Percentiles rank a stretch among this genome's conserved stretches.
phyloP scores from a whole-genome alignment of 2,113 vertebrate species.

The Tringa solitaria region DNA sequence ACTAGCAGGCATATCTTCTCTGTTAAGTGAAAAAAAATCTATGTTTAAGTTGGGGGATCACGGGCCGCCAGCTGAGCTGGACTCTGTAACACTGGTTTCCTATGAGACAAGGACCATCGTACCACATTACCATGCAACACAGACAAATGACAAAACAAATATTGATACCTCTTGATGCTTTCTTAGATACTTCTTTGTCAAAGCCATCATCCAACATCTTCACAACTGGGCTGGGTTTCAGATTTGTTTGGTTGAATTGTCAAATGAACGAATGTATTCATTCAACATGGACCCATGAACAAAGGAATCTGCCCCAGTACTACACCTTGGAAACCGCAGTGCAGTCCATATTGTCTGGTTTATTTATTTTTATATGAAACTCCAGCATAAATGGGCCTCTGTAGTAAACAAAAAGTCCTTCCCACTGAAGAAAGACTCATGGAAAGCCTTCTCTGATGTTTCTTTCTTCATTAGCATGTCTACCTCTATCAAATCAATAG shows the following conservation, averaged over 20 bases:
- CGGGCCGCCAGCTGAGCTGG: not conserved
- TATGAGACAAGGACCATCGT: not conserved
- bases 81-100: not conserved
- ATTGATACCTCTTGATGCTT: not conserved
- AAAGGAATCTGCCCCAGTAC: not conserved
- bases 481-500: not conserved
- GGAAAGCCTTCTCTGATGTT: not conserved
- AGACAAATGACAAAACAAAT: not conserved
- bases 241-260: not conserved
- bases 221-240: not conserved
- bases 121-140: no score
- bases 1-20: not conserved
- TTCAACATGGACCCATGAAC: not conserved
- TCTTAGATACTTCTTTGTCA: not conserved
- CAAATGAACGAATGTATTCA: not conserved
- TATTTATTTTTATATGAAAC: not conserved
- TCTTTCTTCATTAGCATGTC: not conserved
- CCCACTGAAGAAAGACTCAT: not conserved
- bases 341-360: fast-evolving
- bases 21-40: not conserved
- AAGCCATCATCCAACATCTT: not conserved
- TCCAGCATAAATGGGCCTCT: not conserved
- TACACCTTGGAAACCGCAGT: not conserved
- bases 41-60: no score
- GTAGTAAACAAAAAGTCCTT: not conserved